A percentile compares a stretch with the other conserved stretches of the same genome.
Evolutionary conservation across 2,797 vertebrate genomes (phyloP).

Genomic region (Meda fulgida): DNA sequence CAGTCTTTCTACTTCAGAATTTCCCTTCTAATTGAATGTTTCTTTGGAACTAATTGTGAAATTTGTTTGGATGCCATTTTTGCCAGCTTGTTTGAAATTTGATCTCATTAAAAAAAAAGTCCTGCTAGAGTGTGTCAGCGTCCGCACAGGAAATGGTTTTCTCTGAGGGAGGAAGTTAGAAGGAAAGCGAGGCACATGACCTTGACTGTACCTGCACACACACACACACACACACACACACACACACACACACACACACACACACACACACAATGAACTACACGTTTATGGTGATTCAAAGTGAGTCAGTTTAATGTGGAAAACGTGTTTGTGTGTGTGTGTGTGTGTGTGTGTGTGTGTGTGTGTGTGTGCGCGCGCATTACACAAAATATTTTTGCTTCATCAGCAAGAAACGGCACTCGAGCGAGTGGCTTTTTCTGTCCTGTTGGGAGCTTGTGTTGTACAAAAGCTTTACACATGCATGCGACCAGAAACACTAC

Average conservation of each 20-base stretch:
- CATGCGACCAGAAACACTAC: constrained; percentile 5
- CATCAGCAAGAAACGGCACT: constrained; percentile 51
- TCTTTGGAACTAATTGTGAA: background rate
- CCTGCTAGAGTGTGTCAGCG: constrained; percentile 20
- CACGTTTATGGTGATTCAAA: constrained; percentile 39
- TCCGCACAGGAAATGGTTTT: constrained; percentile 46
- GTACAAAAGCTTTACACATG: constrained; percentile 2
- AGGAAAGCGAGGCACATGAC: constrained; percentile 55
- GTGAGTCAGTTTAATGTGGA: constrained; percentile 20
- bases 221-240: background rate
- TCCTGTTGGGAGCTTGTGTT: constrained; percentile 36
- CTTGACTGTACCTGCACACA: constrained; percentile 40
- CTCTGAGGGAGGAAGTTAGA: constrained; percentile 35
- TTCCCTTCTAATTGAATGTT: background rate
- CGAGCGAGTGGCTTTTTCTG: constrained; percentile 46
- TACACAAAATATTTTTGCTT: constrained; percentile 56
- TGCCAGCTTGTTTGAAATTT: background rate
- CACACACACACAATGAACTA: background rate
- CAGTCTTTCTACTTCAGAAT: background rate
- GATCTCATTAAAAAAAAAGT: background rate
- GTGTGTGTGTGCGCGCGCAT: constrained; percentile 24
- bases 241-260: background rate
- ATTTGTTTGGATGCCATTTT: background rate
- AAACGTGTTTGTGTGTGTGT: constrained; percentile 10
- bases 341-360: background rate